Conservation (phyloP, 2,888 invertebrate genomes). For the Nasonovia ribisnigri region DNA sequence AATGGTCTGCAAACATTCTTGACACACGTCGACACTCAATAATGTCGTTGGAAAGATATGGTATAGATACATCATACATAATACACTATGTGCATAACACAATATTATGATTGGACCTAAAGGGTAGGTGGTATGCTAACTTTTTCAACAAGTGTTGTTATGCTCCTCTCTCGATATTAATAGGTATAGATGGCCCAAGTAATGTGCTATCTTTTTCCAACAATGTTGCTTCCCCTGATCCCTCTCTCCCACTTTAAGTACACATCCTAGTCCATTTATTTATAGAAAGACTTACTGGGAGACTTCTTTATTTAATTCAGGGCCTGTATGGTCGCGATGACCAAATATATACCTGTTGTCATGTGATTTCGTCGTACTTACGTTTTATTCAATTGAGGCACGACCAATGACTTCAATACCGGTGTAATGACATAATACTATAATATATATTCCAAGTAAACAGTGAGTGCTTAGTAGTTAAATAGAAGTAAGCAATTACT, state of each 20-base stretch:
- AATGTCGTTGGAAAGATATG: neutral
- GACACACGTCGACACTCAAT: neutral
- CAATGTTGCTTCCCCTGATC: neutral
- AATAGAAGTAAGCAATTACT: too few species aligned
- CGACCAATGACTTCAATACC: too few species aligned
- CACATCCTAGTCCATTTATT: neutral
- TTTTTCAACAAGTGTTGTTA: too few species aligned
- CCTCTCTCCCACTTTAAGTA: neutral
- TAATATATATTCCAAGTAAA: neutral
- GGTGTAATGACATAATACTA: neutral
- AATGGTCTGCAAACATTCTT: neutral
- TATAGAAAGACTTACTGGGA: neutral
- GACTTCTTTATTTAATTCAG: too few species aligned
- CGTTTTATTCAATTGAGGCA: too few species aligned
- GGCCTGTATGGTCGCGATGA: neutral
- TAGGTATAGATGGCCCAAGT: neutral
- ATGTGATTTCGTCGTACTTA: neutral
- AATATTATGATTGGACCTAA: too few species aligned
- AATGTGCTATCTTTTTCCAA: neutral
- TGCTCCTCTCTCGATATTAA: neutral
- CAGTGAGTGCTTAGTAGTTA: neutral
- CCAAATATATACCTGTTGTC: neutral
- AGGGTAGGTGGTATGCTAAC: neutral
- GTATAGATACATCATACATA: too few species aligned
- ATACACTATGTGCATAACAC: too few species aligned